These are phyloP conservation scores for Adelosebastes latens DNA, from an alignment of 2,797 vertebrate genomes.

Conservation along the genomic window DNA sequence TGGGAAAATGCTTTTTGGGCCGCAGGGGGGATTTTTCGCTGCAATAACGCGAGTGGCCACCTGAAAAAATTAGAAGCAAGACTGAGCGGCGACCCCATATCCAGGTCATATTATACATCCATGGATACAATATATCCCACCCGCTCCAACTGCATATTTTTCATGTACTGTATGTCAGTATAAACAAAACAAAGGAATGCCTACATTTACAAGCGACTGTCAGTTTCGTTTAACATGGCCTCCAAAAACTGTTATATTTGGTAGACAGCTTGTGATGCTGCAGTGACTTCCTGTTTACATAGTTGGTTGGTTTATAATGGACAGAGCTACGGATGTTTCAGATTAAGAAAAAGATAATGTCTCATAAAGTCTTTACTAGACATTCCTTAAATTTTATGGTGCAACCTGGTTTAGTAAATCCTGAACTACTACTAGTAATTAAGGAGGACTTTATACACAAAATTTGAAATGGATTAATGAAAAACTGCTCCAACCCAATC, in stretches of 20 bases:
- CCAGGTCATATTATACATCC: neutral
- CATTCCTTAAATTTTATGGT: neutral
- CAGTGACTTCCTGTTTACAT: neutral
- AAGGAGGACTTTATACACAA: neutral
- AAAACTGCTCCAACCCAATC: neutral
- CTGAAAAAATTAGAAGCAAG: no score
- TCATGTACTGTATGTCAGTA: neutral
- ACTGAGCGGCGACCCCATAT: neutral
- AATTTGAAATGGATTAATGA: neutral
- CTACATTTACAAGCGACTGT: neutral
- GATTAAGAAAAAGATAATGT: neutral
- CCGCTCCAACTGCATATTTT: neutral
- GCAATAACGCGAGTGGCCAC: rapidly evolving
- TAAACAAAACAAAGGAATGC: neutral
- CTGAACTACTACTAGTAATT: neutral
- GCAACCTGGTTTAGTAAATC: neutral
- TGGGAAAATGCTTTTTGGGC: no score
- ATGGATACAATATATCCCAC: neutral
- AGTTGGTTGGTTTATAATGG: neutral
- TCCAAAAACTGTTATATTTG: neutral
- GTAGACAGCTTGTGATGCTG: neutral
- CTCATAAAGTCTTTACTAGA: neutral
- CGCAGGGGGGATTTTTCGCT: no score
- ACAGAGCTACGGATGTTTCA: neutral
- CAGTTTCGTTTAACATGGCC: neutral